A percentile compares a stretch with the other conserved stretches of the same genome.
These are phyloP conservation scores for Colossoma macropomum DNA, from an alignment of 2,113 vertebrate genomes.

Conservation along the genomic window DNA sequence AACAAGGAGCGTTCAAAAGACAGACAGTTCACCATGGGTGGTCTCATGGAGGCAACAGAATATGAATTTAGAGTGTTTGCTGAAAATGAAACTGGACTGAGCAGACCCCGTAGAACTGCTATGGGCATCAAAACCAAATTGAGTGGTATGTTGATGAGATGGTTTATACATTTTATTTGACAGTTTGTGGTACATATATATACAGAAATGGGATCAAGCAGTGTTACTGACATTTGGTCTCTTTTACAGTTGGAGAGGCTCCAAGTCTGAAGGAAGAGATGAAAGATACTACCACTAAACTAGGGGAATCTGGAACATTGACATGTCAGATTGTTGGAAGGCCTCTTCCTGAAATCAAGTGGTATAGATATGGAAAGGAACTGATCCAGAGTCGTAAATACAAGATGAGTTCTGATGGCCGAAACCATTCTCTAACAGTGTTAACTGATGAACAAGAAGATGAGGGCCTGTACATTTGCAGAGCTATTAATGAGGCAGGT, in stretches of 20 bases:
- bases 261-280: conserved; percentile 90
- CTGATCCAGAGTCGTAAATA: conserved; percentile 96
- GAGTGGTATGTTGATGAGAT: conserved; percentile 84
- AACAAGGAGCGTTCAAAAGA: conserved; percentile 94
- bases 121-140: conserved; percentile 97
- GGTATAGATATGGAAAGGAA: conserved; percentile 96
- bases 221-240: conserved; percentile 8
- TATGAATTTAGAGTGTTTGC: conserved; percentile 97
- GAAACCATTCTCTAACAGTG: conserved; percentile 91
- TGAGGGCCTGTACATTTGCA: conserved; percentile 95
- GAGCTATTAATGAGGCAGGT: conserved; percentile 91
- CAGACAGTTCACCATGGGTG: conserved; percentile 94
- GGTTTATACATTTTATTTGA: neutral
- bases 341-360: conserved; percentile 97
- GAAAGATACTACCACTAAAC: conserved; percentile 88
- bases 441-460: conserved; percentile 97
- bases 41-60: conserved; percentile 94
- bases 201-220: neutral
- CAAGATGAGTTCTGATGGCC: conserved; percentile 97
- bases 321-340: conserved; percentile 93
- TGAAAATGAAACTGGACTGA: conserved; percentile 93
- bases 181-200: neutral
- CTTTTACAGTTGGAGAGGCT: conserved; percentile 88
- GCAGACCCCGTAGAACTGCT: conserved; percentile 92
- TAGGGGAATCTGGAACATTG: conserved; percentile 90